These are phyloP conservation scores for Caenorhabditis plicata DNA, from an alignment of 2,888 invertebrate species.

Conservation along the genomic window DNA sequence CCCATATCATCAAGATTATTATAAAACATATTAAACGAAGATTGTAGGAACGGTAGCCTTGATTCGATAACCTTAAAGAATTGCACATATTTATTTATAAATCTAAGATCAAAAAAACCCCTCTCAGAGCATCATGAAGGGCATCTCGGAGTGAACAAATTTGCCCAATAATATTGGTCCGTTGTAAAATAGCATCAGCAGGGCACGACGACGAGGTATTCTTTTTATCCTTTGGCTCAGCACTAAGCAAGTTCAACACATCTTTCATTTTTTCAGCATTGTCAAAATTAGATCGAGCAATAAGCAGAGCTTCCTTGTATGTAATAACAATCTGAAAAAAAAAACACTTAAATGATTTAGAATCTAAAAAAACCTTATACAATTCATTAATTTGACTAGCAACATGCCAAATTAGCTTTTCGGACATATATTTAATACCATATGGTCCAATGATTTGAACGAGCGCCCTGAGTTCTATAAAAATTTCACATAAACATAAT, in stretches of 20 bases:
- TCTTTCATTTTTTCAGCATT: constrained; percentile 98
- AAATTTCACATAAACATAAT: neutral
- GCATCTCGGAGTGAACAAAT: constrained; percentile 91
- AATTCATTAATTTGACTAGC: constrained; percentile 95
- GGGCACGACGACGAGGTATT: constrained; percentile 30
- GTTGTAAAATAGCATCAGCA: constrained; percentile 76
- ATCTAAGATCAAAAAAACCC: too few species aligned
- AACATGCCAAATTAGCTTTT: constrained; percentile 97
- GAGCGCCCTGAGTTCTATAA: constrained; percentile 82
- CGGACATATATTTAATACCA: constrained; percentile 93
- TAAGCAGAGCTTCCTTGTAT: constrained; percentile 88
- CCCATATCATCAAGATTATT: constrained; percentile 43
- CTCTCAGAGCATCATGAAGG: constrained; percentile 88
- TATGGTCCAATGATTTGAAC: constrained; percentile 97
- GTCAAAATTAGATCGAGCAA: constrained; percentile 91
- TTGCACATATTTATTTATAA: too few species aligned
- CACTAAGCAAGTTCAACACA: constrained; percentile 72
- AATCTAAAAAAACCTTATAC: constrained; percentile 72
- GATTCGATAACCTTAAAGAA: constrained; percentile 73
- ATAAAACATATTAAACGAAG: constrained; percentile 76
- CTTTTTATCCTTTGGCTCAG: constrained; percentile 43
- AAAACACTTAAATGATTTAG: too few species aligned
- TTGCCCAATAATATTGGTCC: constrained; percentile 97
- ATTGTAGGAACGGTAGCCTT: constrained; percentile 92
- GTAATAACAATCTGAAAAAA: constrained; percentile 79